Percentiles rank a stretch among this genome's conserved stretches.
Evolutionary conservation across 2,888 invertebrate species (phyloP).

Genomic region (Cantharis lateralis): DNA sequence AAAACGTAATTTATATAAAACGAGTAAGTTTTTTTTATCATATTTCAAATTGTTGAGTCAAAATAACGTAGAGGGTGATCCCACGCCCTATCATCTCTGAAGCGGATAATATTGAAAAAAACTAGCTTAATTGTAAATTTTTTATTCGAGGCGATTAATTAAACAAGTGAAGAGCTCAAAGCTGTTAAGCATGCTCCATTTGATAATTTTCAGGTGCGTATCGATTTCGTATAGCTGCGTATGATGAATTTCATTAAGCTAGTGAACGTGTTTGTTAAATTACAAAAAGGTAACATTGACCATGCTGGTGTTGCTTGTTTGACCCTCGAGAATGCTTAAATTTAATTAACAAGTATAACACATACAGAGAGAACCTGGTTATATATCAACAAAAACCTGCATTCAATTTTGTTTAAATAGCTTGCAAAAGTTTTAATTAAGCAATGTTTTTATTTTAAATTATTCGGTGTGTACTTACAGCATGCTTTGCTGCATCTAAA

Average conservation of each 20-base stretch:
- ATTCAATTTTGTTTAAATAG: constrained; percentile 9
- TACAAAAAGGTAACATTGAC: constrained; percentile 17
- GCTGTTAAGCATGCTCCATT: neutral
- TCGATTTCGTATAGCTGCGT: constrained; percentile 2
- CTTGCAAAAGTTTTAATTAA: constrained; percentile 20
- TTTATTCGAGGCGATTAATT: neutral
- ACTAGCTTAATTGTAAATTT: neutral
- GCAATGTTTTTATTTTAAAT: constrained; percentile 15
- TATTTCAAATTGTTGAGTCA: neutral
- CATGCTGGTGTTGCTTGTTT: constrained; percentile 6
- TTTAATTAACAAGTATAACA: constrained; percentile 43
- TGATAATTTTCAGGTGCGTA: neutral
- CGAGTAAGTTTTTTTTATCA: neutral
- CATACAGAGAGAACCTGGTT: constrained; percentile 34
- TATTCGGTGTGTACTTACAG: neutral
- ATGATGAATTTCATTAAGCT: constrained; percentile 16
- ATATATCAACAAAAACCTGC: constrained; percentile 30
- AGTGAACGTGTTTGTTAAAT: constrained; percentile 14
- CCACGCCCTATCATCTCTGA: neutral
- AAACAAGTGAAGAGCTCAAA: neutral
- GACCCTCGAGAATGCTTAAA: constrained; percentile 36
- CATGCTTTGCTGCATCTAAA: neutral
- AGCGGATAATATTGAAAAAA: neutral
- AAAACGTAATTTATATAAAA: neutral
- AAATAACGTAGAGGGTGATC: neutral